Conservation (phyloP, 2,113 vertebrate genomes). For the Brachionichthys hirsutus region DNA sequence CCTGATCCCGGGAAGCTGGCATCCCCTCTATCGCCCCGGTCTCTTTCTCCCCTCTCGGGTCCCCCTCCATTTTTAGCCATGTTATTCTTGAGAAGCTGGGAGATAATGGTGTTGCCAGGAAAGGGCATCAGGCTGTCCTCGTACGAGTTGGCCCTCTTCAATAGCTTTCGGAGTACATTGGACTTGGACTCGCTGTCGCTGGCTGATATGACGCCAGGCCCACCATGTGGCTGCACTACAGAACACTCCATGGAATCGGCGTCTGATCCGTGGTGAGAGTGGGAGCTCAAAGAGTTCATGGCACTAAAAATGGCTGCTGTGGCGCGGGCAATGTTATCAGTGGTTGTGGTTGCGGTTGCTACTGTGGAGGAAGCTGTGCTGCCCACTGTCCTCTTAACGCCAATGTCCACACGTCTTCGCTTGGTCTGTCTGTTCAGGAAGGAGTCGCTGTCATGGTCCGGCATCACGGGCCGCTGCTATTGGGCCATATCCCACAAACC, state of each 20-base stretch:
- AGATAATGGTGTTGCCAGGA: conserved; percentile 98
- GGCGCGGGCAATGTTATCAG: conserved; percentile 90
- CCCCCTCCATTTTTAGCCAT: conserved; percentile 93
- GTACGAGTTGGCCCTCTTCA: conserved; percentile 99
- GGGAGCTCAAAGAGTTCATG: conserved; percentile 88
- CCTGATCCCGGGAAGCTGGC: conserved; percentile 91
- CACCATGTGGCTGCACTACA: conserved; percentile 86
- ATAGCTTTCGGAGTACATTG: conserved; percentile 97
- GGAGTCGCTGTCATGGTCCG: conserved; percentile 99
- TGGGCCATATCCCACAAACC: conserved; percentile 97
- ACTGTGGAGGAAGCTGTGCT: conserved; percentile 80
- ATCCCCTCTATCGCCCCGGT: conserved; percentile 74
- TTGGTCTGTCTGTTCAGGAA: conserved; percentile 99
- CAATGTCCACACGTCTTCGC: conserved; percentile 99
- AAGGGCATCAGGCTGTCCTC: conserved; percentile 99
- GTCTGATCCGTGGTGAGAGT: conserved; percentile 91
- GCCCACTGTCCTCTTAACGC: conserved; percentile 98
- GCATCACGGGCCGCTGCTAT: conserved; percentile 97
- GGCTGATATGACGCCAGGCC: conserved; percentile 70
- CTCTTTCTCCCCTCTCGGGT: conserved; percentile 83
- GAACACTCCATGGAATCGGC: conserved; percentile 93
- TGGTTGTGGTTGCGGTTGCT: conserved; percentile 59
- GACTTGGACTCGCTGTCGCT: conserved; percentile 90
- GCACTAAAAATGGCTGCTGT: conserved; percentile 95
- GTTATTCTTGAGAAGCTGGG: conserved; percentile 99